Evolutionary conservation across 2,888 invertebrate species (phyloP), one percentile per base, ranked within the genome.

Genomic region (Plebejus melissa): DNA sequence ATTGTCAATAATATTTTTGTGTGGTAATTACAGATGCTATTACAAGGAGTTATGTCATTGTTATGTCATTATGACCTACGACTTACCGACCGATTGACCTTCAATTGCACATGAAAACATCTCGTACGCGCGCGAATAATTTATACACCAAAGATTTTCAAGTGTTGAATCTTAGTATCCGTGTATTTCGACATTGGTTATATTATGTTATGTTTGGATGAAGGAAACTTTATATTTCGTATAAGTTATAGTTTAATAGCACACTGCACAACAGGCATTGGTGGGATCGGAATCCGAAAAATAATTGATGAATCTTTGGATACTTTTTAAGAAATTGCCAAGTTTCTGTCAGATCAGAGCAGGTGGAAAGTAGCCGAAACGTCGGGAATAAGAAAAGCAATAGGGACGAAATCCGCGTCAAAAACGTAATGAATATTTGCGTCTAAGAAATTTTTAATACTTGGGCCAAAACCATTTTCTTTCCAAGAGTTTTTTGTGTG

Each of bases 11-110:
- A 7, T 60, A 60, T 60, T 65, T 65, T 65, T 65, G 60, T 32
- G 4, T 28, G 22, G 32, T 65, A 65, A 65, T 65, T 65, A 16
- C 13, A 65, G 13, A 65, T 65, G 28, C 65, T 60, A 16, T 60
- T 65, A 65, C 65, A 36, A 65, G 32, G 32, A 22, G 72, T 72
- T 72, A 50, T 72, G 36, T 50, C 50, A 72, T 72, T 50, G 32
- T 72, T 72, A 72, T 72, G 72, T 72, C 72, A 72, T 72, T 50
- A 46, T 72, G 50, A 72, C 72, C 72, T 72, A 71, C 71, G 71
- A 72, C 71, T 46, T 71, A 71, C 46, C 72, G 72, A 72, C 72
- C 72, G 54, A 72, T 16, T 72, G 50, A 72, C 72, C 72, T 72
- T 72, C 72, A 72, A 72, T 54, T 72, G 71, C 71, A 71, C 11